Percentiles rank a stretch among this genome's conserved stretches.
phyloP scores from a whole-genome alignment of 2,113 vertebrate species.

The Copsychus sechellarum region DNA sequence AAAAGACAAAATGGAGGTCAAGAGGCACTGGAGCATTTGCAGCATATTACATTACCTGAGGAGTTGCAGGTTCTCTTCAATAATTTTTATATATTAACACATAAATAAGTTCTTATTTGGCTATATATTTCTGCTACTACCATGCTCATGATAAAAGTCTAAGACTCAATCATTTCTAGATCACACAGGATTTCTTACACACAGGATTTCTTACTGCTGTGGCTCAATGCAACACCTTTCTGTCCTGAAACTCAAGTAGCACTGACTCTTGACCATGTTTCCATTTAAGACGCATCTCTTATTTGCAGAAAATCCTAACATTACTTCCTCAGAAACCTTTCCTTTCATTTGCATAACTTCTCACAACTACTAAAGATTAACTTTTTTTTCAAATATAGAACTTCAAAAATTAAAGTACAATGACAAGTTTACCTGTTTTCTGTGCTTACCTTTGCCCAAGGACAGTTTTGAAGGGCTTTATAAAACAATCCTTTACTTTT shows the following conservation, averaged over 20 bases:
- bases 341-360: not conserved
- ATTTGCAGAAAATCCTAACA: not conserved
- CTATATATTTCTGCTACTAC: not conserved
- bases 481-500: slow-evolving; percentile 91
- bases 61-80: not conserved
- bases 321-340: not conserved
- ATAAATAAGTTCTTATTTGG: not conserved
- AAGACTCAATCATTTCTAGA: not conserved
- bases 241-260: not conserved
- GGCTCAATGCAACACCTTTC: not conserved
- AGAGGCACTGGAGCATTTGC: not conserved
- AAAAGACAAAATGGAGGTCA: not conserved
- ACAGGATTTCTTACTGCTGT: not conserved
- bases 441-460: slow-evolving; percentile 91
- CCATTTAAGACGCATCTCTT: not conserved
- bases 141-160: not conserved
- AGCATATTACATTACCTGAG: not conserved
- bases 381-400: not conserved
- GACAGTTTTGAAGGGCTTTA: slow-evolving; percentile 90
- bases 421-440: not conserved
- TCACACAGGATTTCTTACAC: not conserved
- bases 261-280: not conserved
- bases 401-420: not conserved
- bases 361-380: not conserved
- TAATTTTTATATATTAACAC: not conserved